Percentiles rank a stretch among this genome's conserved stretches.
Conservation (phyloP, 2,113 vertebrate species). For the Abramis brama region DNA sequence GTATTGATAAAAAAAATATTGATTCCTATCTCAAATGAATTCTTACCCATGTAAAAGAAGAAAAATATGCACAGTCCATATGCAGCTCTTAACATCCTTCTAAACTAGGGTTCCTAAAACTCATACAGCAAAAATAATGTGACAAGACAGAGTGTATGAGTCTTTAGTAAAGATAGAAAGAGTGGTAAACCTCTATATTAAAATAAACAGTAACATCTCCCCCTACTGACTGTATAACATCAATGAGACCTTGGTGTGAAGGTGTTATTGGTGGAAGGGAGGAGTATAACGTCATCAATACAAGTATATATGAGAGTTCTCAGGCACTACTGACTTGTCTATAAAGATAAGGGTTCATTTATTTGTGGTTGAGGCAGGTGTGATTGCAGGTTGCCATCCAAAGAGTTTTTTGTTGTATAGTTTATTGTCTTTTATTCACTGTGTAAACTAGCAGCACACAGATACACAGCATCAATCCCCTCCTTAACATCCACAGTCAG, state of each 20-base stretch:
- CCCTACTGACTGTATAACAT: conserved; percentile 12
- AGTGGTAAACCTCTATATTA: background rate
- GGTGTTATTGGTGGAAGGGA: background rate
- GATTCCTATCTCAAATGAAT: background rate
- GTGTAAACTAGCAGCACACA: conserved; percentile 59
- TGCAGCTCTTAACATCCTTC: conserved; percentile 24
- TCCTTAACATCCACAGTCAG: conserved; percentile 42
- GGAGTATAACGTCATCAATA: background rate
- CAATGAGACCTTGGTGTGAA: background rate
- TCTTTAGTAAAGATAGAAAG: background rate
- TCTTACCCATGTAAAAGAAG: background rate
- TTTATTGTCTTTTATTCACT: conserved; percentile 1
- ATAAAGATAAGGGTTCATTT: background rate
- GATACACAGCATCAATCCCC: conserved; percentile 43
- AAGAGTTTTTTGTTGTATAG: conserved; percentile 32
- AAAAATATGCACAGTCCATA: conserved; percentile 8
- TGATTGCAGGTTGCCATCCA: background rate
- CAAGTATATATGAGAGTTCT: background rate
- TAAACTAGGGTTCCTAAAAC: background rate
- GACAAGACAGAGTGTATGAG: background rate
- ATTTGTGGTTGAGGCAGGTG: conserved; percentile 40
- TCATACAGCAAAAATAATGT: background rate
- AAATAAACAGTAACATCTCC: background rate
- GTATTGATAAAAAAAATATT: background rate
- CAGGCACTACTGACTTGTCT: background rate